A percentile compares a stretch with the other conserved stretches of the same genome.
These are phyloP conservation scores for Typhlichthys subterraneus DNA, from an alignment of 2,797 vertebrate genomes.

Conservation along the genomic window DNA sequence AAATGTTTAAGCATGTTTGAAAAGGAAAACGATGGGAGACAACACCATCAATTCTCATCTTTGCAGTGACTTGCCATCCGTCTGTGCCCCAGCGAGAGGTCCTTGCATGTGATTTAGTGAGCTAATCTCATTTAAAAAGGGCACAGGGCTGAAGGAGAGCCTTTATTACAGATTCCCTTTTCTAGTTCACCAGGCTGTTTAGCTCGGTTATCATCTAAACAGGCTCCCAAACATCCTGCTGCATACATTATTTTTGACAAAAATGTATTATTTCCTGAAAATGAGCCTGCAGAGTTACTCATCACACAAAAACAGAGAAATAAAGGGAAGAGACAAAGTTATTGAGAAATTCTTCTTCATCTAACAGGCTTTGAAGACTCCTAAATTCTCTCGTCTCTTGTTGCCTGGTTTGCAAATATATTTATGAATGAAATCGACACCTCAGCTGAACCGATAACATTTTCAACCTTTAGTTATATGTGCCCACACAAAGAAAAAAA, in stretches of 20 bases:
- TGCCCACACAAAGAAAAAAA: background rate
- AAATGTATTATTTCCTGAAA: slow-evolving; percentile 63
- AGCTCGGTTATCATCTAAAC: slow-evolving; percentile 36
- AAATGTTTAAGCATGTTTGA: slow-evolving; percentile 27
- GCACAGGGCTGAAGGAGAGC: slow-evolving; percentile 37
- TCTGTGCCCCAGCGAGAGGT: slow-evolving; percentile 16
- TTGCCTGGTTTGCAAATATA: slow-evolving; percentile 1
- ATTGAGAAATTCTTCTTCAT: slow-evolving; percentile 6
- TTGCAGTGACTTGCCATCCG: slow-evolving; percentile 30
- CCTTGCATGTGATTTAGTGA: slow-evolving; percentile 55
- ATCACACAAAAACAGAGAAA: background rate
- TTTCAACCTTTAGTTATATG: background rate
- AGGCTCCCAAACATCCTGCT: slow-evolving; percentile 45
- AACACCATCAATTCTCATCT: slow-evolving; percentile 35
- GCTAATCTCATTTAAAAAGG: slow-evolving; percentile 64
- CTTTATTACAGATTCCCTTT: slow-evolving; percentile 51
- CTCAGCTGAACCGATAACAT: background rate
- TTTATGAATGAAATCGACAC: background rate
- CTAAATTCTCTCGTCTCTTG: background rate
- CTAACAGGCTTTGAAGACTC: slow-evolving; percentile 11
- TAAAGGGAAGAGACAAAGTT: background rate
- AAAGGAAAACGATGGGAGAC: slow-evolving; percentile 29
- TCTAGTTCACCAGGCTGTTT: slow-evolving; percentile 16
- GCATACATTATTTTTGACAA: slow-evolving; percentile 61
- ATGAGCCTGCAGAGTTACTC: slow-evolving; percentile 18